Percentiles rank a stretch among this genome's conserved stretches.
Evolutionary conservation across 2,113 vertebrate species (phyloP).

Genomic region (Maccullochella peelii): DNA sequence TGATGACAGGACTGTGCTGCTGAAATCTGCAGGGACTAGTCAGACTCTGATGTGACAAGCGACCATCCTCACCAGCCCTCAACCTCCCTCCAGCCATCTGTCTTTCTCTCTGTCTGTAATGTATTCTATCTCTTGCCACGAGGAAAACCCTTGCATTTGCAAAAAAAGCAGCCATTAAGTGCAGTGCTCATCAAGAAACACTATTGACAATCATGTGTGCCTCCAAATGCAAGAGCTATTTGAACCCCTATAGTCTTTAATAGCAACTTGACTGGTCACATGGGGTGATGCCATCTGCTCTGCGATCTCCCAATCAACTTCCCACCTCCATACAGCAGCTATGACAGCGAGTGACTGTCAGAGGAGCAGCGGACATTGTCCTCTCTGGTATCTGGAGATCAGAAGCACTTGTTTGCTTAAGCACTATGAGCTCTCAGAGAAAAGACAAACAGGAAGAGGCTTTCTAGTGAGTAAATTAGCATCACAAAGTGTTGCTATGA

Average conservation of each 20-base stretch:
- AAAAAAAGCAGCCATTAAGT: not conserved
- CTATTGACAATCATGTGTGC: not conserved
- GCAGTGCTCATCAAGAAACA: not conserved
- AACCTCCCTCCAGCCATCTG: slow-evolving; percentile 69
- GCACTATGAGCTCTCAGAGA: slow-evolving; percentile 12
- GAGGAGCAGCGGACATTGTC: slow-evolving; percentile 13
- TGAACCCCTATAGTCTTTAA: slow-evolving; percentile 34
- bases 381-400: slow-evolving; percentile 5
- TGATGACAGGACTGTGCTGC: slow-evolving; percentile 59
- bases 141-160: slow-evolving; percentile 20
- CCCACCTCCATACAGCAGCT: slow-evolving; percentile 26
- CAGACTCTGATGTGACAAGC: slow-evolving; percentile 66
- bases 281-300: slow-evolving; percentile 66
- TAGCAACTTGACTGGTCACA: slow-evolving; percentile 44
- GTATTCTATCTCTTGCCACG: slow-evolving; percentile 17
- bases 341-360: slow-evolving; percentile 17
- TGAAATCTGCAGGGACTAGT: slow-evolving; percentile 66
- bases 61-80: slow-evolving; percentile 58
- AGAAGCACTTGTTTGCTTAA: slow-evolving; percentile 5
- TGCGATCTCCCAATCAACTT: slow-evolving; percentile 27
- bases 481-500: slow-evolving; percentile 50
- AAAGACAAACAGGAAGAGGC: slow-evolving; percentile 6
- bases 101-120: slow-evolving; percentile 46
- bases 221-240: slow-evolving; percentile 11
- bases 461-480: slow-evolving; percentile 44